Conservation (phyloP, 2,113 vertebrate species). For the Spea bombifrons region DNA sequence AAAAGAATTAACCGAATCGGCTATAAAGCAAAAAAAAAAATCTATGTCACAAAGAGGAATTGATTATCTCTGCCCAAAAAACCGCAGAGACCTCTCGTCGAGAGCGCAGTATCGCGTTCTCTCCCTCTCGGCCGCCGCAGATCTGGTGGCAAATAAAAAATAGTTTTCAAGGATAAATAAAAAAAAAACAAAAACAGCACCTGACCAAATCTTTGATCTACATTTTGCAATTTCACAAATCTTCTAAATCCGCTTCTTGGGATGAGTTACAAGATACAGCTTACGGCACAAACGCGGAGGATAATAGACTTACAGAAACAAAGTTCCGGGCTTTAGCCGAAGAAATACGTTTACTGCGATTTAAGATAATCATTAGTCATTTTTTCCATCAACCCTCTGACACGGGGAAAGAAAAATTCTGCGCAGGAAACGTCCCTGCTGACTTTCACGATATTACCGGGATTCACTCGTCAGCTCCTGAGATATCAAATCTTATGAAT, state of each 20-base stretch:
- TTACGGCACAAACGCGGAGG: constrained; percentile 51
- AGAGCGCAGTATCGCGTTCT: constrained; percentile 6
- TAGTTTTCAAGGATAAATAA: constrained; percentile 29
- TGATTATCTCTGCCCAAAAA: too few species aligned
- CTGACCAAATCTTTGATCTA: constrained; percentile 46
- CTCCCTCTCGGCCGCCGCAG: background rate
- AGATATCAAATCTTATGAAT: constrained; percentile 66
- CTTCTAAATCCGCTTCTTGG: constrained; percentile 46
- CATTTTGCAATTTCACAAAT: constrained; percentile 44
- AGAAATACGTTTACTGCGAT: constrained; percentile 62
- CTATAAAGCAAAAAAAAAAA: too few species aligned
- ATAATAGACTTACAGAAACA: constrained; percentile 49
- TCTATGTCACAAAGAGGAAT: too few species aligned
- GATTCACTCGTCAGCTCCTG: constrained; percentile 65
- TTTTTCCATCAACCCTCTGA: constrained; percentile 61
- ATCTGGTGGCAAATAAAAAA: constrained; percentile 11
- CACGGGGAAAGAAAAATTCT: constrained; percentile 60
- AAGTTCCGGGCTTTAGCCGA: constrained; percentile 55
- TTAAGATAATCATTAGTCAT: constrained; percentile 61
- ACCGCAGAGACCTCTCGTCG: too few species aligned
- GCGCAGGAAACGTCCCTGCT: constrained; percentile 57
- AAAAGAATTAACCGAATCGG: too few species aligned
- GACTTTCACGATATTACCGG: constrained; percentile 64
- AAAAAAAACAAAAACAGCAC: constrained; percentile 21
- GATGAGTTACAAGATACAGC: constrained; percentile 42